Evolutionary conservation across 2,797 vertebrate genomes (phyloP).

Genomic region (Paguma larvata): DNA sequence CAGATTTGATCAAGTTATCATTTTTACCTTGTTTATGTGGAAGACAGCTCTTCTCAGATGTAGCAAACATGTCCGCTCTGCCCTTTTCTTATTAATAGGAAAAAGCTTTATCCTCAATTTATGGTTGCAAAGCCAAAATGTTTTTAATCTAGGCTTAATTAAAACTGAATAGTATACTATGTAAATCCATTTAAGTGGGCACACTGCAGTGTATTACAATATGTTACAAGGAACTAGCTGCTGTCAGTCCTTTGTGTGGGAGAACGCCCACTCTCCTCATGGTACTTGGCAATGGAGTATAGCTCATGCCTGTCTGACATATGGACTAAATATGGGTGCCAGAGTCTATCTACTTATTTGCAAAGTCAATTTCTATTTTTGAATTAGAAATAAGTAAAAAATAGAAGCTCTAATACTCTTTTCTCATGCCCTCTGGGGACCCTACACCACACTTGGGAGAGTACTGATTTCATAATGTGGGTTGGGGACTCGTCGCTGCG

Average conservation of each 20-base stretch:
- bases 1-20: constrained; percentile 1
- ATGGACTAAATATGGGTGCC: not conserved
- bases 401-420: constrained; percentile 18
- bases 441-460: not conserved
- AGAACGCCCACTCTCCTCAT: not conserved
- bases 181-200: not conserved
- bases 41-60: constrained; percentile 19
- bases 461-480: not conserved
- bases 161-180: not conserved
- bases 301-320: not conserved
- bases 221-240: not conserved
- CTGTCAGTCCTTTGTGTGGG: not conserved
- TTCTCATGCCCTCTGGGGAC: not conserved
- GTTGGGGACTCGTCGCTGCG: not conserved
- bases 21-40: not conserved
- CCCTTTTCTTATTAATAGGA: not conserved
- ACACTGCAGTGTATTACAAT: not conserved
- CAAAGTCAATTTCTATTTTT: constrained; percentile 34
- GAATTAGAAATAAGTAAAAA: constrained; percentile 52
- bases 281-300: not conserved
- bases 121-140: not conserved
- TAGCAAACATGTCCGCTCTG: not conserved
- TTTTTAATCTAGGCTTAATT: constrained; percentile 25
- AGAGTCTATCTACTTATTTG: not conserved
- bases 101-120: constrained; percentile 9